A percentile compares a stretch with the other conserved stretches of the same genome.
Conservation (phyloP, 2,113 vertebrate species). For the Ibidorhyncha struthersii region DNA sequence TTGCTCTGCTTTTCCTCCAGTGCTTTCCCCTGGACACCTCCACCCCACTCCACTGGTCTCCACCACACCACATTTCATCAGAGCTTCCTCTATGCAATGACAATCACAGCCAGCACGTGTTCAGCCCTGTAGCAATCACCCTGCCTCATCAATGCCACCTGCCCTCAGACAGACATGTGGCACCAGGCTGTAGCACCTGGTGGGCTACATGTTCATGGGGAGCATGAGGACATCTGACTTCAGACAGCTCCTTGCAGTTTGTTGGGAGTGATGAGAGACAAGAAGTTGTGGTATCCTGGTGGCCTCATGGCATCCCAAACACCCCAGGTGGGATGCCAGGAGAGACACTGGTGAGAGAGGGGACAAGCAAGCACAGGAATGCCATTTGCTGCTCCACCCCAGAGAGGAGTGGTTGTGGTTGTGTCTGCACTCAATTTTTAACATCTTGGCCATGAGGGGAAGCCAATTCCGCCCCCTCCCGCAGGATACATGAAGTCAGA, state of each 20-base stretch:
- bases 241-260: background rate
- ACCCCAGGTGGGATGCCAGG: too few species aligned
- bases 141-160: background rate
- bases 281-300: background rate
- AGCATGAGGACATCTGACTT: background rate
- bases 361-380: too few species aligned
- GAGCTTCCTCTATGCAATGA: background rate
- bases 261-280: background rate
- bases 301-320: background rate
- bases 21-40: background rate
- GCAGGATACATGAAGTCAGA: too few species aligned
- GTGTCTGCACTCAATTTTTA: too few species aligned
- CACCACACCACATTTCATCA: background rate
- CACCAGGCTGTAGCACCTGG: background rate
- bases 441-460: too few species aligned
- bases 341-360: too few species aligned
- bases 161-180: rapidly evolving
- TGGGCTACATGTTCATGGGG: background rate
- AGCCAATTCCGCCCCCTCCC: too few species aligned
- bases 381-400: too few species aligned
- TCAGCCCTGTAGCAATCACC: background rate
- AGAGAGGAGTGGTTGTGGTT: too few species aligned
- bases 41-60: background rate
- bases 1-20: background rate
- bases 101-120: background rate